Percentiles rank a stretch among this genome's conserved stretches.
Conservation (phyloP, 2,888 invertebrate species). For the Drosophila tripunctata region DNA sequence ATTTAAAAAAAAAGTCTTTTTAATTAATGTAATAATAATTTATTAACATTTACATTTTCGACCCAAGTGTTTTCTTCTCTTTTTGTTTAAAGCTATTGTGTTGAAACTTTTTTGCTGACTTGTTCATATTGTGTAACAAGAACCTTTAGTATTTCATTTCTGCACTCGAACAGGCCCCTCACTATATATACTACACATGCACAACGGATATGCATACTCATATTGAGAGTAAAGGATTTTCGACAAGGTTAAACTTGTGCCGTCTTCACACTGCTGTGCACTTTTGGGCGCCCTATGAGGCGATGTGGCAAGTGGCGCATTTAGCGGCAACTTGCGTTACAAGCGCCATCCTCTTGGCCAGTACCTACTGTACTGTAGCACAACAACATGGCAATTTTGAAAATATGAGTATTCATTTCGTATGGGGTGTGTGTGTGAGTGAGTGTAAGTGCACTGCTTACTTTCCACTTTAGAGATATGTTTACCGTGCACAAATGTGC, state of each 20-base stretch:
- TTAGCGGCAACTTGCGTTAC: constrained; percentile 60
- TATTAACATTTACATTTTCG: background rate
- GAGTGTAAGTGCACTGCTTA: constrained; percentile 40
- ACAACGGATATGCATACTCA: constrained; percentile 10
- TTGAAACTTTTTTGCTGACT: constrained; percentile 26
- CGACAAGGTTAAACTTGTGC: constrained; percentile 31
- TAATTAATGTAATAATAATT: background rate
- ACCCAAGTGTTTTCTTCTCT: background rate
- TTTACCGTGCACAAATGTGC: constrained; percentile 63
- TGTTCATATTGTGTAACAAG: constrained; percentile 10
- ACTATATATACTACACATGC: no score
- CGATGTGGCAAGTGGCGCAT: constrained; percentile 59
- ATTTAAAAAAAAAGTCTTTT: background rate
- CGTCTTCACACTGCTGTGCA: constrained; percentile 25
- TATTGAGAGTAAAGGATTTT: constrained; percentile 7
- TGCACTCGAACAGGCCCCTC: constrained; percentile 13
- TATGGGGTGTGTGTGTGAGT: background rate
- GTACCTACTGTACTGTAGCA: constrained; percentile 8
- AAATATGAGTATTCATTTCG: constrained; percentile 18
- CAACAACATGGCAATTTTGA: constrained; percentile 19
- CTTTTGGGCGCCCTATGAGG: constrained; percentile 27
- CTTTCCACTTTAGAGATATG: constrained; percentile 71
- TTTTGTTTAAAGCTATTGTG: constrained; percentile 1
- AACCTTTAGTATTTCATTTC: constrained; percentile 8
- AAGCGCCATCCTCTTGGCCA: constrained; percentile 32